A percentile compares a stretch with the other conserved stretches of the same genome.
These are phyloP conservation scores for Manacus vitellinus DNA, from an alignment of 2,113 vertebrate species.

Conservation along the genomic window DNA sequence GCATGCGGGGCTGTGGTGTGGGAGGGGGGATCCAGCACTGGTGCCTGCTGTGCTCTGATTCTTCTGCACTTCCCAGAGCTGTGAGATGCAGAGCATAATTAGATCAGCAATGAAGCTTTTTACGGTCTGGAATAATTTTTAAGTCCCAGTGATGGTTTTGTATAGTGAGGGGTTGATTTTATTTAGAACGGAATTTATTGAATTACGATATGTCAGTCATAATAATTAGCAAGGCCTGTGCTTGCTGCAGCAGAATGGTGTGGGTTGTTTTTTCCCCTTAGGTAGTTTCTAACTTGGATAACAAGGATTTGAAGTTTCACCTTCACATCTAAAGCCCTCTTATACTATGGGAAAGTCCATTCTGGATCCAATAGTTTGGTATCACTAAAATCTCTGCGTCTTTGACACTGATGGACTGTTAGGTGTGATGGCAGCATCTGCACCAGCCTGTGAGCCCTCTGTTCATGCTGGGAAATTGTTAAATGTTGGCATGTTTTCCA, in stretches of 20 bases:
- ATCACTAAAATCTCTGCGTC: rapidly evolving
- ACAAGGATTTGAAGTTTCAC: background rate
- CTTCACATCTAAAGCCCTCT: background rate
- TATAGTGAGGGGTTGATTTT: background rate
- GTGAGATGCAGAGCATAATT: background rate
- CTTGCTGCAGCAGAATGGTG: background rate
- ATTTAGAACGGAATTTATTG: background rate
- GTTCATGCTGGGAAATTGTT: rapidly evolving
- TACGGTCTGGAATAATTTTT: background rate
- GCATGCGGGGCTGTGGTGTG: background rate
- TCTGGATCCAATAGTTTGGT: background rate
- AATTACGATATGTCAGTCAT: background rate
- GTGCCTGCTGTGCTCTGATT: background rate
- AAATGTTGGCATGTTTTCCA: background rate
- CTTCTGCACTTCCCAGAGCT: conserved; percentile 15
- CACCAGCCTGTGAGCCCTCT: background rate
- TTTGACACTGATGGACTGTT: background rate
- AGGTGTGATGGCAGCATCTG: background rate
- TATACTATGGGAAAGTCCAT: background rate
- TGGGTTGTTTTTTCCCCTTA: background rate
- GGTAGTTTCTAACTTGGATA: background rate
- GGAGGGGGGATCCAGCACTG: background rate
- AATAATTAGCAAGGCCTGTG: background rate
- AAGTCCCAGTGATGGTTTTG: background rate
- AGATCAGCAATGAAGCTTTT: conserved; percentile 27